These are phyloP conservation scores for Crocidura indochinensis DNA, from an alignment of 2,797 vertebrate species.

Conservation along the genomic window DNA sequence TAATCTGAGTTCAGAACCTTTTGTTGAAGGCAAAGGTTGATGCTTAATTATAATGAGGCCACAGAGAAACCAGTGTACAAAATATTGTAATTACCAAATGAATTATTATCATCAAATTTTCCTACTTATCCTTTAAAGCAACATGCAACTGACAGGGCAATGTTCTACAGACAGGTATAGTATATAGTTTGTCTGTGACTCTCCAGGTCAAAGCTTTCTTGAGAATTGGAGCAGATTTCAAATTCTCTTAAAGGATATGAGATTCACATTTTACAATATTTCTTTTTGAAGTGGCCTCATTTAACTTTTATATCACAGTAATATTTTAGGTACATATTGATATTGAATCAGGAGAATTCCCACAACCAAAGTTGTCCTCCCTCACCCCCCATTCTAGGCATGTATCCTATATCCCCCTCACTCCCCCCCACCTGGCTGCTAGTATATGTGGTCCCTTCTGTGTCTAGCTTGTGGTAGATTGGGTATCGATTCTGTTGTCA, in stretches of 20 bases:
- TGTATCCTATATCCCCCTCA: no score
- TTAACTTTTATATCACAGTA: no score
- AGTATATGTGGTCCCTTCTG: no score
- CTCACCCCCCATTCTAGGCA: no score
- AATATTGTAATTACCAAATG: not conserved
- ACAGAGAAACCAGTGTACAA: not conserved
- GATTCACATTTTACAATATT: not conserved
- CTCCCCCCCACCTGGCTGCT: no score
- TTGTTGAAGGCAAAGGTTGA: not conserved
- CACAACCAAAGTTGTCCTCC: no score
- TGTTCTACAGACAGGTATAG: not conserved
- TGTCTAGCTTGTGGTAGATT: no score
- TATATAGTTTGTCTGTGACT: not conserved
- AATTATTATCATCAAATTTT: not conserved
- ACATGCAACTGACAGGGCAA: not conserved
- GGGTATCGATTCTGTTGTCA: no score
- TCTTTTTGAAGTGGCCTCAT: no score
- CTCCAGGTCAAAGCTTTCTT: constrained; percentile 5
- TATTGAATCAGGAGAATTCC: no score
- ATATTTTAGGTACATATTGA: no score
- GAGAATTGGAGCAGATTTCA: not conserved
- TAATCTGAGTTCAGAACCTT: not conserved
- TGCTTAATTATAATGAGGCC: not conserved
- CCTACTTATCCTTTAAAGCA: constrained; percentile 14
- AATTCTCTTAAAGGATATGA: constrained; percentile 2